Percentiles rank a stretch among this genome's conserved stretches.
Conservation (phyloP, 2,113 vertebrate genomes). For the Naja naja region DNA sequence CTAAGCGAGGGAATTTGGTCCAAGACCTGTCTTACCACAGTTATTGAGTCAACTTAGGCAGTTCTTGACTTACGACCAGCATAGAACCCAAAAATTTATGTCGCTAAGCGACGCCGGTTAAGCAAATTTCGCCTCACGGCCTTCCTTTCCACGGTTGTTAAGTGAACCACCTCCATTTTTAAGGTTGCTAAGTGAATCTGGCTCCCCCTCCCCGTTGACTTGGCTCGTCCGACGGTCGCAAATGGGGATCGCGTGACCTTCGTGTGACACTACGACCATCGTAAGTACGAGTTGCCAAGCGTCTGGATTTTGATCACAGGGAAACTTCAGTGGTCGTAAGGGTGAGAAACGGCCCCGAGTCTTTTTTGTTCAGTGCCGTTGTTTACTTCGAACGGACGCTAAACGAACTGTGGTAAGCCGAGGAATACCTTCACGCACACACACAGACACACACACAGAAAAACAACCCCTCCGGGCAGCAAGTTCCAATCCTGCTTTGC, state of each 20-base stretch:
- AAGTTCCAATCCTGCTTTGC: not conserved
- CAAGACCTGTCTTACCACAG: too few relatives aligned
- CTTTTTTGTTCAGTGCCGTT: not conserved
- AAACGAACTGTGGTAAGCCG: not conserved
- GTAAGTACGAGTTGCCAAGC: not conserved
- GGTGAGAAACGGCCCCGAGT: not conserved
- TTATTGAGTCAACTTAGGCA: too few relatives aligned
- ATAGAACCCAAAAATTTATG: too few relatives aligned
- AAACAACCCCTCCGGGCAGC: not conserved
- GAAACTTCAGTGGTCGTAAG: not conserved
- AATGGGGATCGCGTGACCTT: not conserved
- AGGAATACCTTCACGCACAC: not conserved
- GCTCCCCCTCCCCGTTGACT: too few relatives aligned
- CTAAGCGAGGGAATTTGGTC: too few relatives aligned
- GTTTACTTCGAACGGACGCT: not conserved
- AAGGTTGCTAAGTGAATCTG: not conserved
- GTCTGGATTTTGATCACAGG: not conserved
- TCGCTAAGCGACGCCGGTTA: too few relatives aligned
- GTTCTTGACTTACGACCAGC: too few relatives aligned
- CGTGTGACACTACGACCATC: fast-evolving
- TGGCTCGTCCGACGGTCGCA: too few relatives aligned
- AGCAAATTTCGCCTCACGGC: too few relatives aligned
- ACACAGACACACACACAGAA: too few relatives aligned
- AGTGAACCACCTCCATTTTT: not conserved
- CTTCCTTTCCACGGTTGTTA: not conserved